Evolutionary conservation across 30 jellyfish, hydroid and myxozoan species (phyloP), one percentile per base, ranked within the genome.

Genomic region (Aurelia sp.): DNA sequence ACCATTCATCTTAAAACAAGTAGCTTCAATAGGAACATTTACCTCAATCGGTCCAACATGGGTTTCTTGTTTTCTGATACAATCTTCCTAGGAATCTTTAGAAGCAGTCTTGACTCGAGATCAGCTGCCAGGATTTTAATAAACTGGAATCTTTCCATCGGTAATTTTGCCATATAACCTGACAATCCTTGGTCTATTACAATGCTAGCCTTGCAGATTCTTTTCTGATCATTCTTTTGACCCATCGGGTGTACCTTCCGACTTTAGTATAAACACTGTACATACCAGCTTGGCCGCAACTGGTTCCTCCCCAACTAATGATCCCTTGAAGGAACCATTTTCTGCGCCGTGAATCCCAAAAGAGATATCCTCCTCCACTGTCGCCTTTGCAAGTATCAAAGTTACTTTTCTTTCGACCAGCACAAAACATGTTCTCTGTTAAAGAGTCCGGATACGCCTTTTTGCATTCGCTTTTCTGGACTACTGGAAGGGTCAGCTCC

Each of bases 361-460:
- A 90, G 51, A 90, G 30, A 53, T 59, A 96, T 6, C 97, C 98
- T 9, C 99, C 99, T 11, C 99, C 99, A 47, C 98, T 90, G 86
- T 96, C 99, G 19, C 99, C 99, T 68, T 86, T 87, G 67, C 99
- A 96, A 12, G 99, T 96, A 83, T 96, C 99, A 57, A 85, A 92
- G 51, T 61, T 53, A 38, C 87, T 82, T 10, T 74, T 18, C 38
- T 60, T 71, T 7, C 74, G 87, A 16, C 99, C 99, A 8, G 99
- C 99, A 59, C 99, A 96, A 72, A 96, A 96, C 99, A 96, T 96
- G 76, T 89, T 96, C 15, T 86, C 87, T 8, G 99, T 96, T 21
- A 96, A 92, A 31, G 67, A 92, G 16, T 82, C 87, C 6, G 51
- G 17, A 78, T 96, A 92, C 31, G 98, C 98, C 65, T 78, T 85